These are phyloP conservation scores for Trachurus trachurus DNA, from an alignment of 2,797 vertebrate genomes.

Conservation along the genomic window DNA sequence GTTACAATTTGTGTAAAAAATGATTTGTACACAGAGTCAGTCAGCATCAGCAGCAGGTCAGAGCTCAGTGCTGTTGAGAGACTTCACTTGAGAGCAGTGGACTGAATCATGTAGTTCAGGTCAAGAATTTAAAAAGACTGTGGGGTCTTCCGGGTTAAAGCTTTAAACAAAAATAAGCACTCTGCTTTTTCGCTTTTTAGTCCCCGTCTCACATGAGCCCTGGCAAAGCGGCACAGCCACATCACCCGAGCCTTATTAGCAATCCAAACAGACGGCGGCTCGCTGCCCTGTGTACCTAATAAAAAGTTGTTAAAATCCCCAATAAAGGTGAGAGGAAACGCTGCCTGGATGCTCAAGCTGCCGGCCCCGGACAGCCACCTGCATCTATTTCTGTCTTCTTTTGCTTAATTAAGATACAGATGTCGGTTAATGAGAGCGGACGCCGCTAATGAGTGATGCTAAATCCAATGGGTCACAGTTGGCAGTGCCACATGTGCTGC, in stretches of 20 bases:
- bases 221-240: not conserved
- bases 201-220: constrained; percentile 21
- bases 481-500: constrained; percentile 67
- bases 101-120: not conserved
- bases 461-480: constrained; percentile 71
- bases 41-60: not conserved
- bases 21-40: not conserved
- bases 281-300: constrained; percentile 44
- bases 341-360: constrained; percentile 56
- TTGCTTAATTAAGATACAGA: constrained; percentile 80
- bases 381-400: constrained; percentile 68
- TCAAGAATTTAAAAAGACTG: constrained; percentile 19
- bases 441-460: constrained; percentile 73
- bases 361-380: constrained; percentile 60
- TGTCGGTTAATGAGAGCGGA: constrained; percentile 78
- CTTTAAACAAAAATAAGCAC: not conserved
- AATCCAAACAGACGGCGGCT: constrained; percentile 59
- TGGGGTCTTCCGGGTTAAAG: constrained; percentile 26
- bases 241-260: constrained; percentile 46
- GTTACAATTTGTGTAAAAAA: not conserved
- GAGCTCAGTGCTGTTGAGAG: constrained; percentile 5
- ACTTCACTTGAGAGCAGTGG: not conserved
- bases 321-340: constrained; percentile 48
- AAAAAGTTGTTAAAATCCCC: constrained; percentile 61
- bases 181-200: constrained; percentile 24